Evolutionary conservation across 2,888 invertebrate genomes (phyloP), one percentile per base, ranked within the genome.

Genomic region (Rhagonycha lutea): DNA sequence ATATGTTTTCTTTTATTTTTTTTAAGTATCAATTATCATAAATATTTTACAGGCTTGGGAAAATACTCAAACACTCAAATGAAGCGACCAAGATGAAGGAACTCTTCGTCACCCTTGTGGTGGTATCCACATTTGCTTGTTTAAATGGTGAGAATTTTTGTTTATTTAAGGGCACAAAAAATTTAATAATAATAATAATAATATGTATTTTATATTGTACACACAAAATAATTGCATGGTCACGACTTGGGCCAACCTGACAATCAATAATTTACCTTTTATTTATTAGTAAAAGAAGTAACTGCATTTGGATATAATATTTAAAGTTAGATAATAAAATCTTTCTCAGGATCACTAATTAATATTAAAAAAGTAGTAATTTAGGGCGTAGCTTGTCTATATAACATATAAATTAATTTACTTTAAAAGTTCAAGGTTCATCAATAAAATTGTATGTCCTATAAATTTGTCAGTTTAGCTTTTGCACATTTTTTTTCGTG

Each of bases 61-160:
- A 47, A 47, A n/a, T n/a, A n/a, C n/a, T 47, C 47, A n/a, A 47
- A 5, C 47, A 47, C 47, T 24, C 63, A 65, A 65, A 65, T 65
- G 63, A 65, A 65, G 63, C 63, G 63, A 65, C 63, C 63, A 65
- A 65, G 63, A 65, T 65, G 63, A 65, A 65, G 24, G 24, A 24
- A 65, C 26, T 23, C 7, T 12, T 65, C 11, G n/a, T 14, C 8
- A 65, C 26, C 23, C 63, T 65, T 65, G 63, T 26, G 24, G n/a
- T 65, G 26, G 24, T 26, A 24, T 24, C 47, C n/a, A 47, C 47
- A 47, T 47, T 47, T n/a, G n/a, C n/a, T 47, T 2, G 2, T 47
- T 47, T 47, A 47, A n/a, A 47, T 47, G 47, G 47, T 47, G 8
- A 47, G 47, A n/a, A n/a, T n/a, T 47, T n/a, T n/a, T 18, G 18